Evolutionary conservation across 2,113 vertebrate genomes (phyloP).

Genomic region (Progne subis): DNA sequence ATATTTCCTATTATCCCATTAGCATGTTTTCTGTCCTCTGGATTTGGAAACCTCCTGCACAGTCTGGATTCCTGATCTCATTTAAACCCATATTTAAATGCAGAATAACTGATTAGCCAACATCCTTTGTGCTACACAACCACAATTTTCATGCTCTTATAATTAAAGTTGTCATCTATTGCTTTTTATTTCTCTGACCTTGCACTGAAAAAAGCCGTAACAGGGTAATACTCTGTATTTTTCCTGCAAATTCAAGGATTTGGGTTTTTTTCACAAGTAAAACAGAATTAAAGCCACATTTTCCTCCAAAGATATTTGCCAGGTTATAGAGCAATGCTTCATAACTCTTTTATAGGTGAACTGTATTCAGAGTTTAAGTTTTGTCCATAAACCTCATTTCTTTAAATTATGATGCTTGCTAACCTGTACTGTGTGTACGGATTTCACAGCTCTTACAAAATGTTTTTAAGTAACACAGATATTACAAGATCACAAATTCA

Average conservation of each 20-base stretch:
- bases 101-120: slow-evolving; percentile 50
- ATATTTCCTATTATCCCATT: slow-evolving; percentile 48
- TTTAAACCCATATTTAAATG: slow-evolving; percentile 49
- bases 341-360: background rate
- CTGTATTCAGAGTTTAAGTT: background rate
- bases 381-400: background rate
- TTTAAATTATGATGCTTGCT: background rate
- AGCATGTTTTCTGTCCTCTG: slow-evolving; percentile 40
- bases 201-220: background rate
- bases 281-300: background rate
- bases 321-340: background rate
- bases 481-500: background rate
- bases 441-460: background rate
- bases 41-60: slow-evolving; percentile 51
- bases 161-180: background rate
- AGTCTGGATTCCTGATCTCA: slow-evolving; percentile 46
- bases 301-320: background rate
- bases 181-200: background rate
- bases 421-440: background rate
- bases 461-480: background rate
- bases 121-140: slow-evolving; percentile 11
- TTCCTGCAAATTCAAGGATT: background rate
- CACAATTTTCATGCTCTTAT: background rate
- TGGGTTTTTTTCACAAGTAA: background rate
- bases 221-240: background rate